These are phyloP conservation scores for Ophion slaviceki DNA, from an alignment of 2,888 invertebrate genomes.

Conservation along the genomic window DNA sequence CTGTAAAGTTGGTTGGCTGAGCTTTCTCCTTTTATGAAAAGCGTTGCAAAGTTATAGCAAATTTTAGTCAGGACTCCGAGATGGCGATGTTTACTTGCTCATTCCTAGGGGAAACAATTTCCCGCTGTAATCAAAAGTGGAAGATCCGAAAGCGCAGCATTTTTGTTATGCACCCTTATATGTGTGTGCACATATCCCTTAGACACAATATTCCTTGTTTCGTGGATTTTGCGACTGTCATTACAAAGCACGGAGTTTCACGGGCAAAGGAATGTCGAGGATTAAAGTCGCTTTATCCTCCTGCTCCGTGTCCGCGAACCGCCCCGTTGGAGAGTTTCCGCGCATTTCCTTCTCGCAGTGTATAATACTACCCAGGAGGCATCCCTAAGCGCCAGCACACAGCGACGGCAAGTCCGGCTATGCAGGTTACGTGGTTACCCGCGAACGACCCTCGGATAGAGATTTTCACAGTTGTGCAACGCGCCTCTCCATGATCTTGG, in stretches of 20 bases:
- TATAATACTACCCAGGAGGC: conserved; percentile 22
- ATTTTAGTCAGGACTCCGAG: too few relatives aligned
- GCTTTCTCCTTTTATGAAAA: too few relatives aligned
- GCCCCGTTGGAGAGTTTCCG: conserved; percentile 35
- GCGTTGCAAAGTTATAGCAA: too few relatives aligned
- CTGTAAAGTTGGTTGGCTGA: too few relatives aligned
- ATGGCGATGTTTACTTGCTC: too few relatives aligned
- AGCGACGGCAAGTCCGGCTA: conserved; percentile 37
- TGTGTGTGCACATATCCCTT: neutral
- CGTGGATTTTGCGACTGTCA: conserved; percentile 36
- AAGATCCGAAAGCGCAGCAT: too few relatives aligned
- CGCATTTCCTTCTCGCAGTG: conserved; percentile 12
- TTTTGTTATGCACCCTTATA: neutral
- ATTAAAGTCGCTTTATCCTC: conserved; percentile 65
- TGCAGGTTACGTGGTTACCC: conserved; percentile 55
- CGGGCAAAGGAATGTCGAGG: conserved; percentile 34
- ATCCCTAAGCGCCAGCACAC: conserved; percentile 20
- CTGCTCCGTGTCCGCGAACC: neutral
- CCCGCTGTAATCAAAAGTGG: too few relatives aligned
- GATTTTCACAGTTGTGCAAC: conserved; percentile 64
- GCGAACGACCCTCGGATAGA: conserved; percentile 63
- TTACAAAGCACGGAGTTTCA: conserved; percentile 31
- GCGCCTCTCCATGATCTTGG: conserved; percentile 25
- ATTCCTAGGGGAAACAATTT: too few relatives aligned
- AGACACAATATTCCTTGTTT: conserved; percentile 40